Percentiles rank a stretch among this genome's conserved stretches.
Evolutionary conservation across 2,797 vertebrate genomes (phyloP).

Genomic region (Pipistrellus pipistrellus): DNA sequence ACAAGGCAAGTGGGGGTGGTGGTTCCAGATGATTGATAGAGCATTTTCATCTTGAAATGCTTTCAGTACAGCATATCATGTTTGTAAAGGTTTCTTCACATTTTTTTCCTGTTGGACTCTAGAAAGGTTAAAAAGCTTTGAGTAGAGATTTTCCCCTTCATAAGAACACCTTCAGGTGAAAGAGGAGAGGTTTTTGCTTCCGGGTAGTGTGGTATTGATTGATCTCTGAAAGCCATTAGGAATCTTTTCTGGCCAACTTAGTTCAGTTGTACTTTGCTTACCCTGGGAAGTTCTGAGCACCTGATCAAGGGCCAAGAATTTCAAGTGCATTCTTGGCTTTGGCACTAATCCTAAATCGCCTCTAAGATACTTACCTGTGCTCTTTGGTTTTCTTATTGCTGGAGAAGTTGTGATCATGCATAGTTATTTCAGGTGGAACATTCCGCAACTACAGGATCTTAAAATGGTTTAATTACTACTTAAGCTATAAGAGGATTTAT

Average conservation of each 20-base stretch:
- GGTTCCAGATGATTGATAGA: not conserved
- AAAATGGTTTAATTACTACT: slow-evolving; percentile 63
- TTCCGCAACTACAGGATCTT: slow-evolving; percentile 38
- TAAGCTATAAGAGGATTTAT: slow-evolving; percentile 67
- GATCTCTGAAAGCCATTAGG: slow-evolving; percentile 62
- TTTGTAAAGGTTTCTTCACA: not conserved
- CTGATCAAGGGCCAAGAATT: slow-evolving; percentile 65
- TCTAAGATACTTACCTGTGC: slow-evolving; percentile 51
- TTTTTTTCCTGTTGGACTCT: not conserved
- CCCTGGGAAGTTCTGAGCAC: slow-evolving; percentile 39
- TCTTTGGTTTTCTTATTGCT: slow-evolving; percentile 59
- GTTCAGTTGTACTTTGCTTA: slow-evolving; percentile 51
- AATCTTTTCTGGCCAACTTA: slow-evolving; percentile 34
- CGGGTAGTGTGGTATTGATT: slow-evolving; percentile 69
- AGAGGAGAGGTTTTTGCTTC: not conserved
- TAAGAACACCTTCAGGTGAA: not conserved
- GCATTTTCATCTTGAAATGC: not conserved
- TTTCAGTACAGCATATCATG: not conserved
- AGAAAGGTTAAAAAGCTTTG: slow-evolving; percentile 28
- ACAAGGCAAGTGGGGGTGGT: not conserved
- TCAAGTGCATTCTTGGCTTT: slow-evolving; percentile 76
- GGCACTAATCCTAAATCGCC: slow-evolving; percentile 45
- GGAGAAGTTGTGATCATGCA: not conserved
- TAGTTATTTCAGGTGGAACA: slow-evolving; percentile 72
- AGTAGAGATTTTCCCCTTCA: slow-evolving; percentile 4